Evolutionary conservation across 2,113 vertebrate genomes (phyloP), one percentile per base, ranked within the genome.

Genomic region (Nibea coibor): DNA sequence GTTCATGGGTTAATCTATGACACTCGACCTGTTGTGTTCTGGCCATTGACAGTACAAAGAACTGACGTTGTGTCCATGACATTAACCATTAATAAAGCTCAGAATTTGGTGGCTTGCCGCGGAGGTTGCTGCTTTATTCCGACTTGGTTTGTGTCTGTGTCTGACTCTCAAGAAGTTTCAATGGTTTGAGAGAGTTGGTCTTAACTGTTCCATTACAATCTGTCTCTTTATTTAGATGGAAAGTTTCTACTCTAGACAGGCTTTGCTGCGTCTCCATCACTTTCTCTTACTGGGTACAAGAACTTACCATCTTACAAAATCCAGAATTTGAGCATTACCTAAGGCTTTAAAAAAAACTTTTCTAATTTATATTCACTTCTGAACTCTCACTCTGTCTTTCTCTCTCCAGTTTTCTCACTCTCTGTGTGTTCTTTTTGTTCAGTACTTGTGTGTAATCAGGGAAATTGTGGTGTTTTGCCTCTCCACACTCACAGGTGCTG

Each of bases 401-500:
- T 56, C 10, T 45, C 39, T 35, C 15, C 10, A 8, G 10, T 7
- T 54, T 26, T 54, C n/a, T 48, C 28, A 28, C 22, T 69, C n/a
- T 71, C 14, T 68, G 2, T 58, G 10, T 42, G 43, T 39, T 71
- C 28, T 79, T 24, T 69, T 59, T 67, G 14, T 14, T 58, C 45
- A 17, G 10, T 47, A 31, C 59, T 64, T 42, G 31, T 17, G 68
- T 59, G 70, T 51, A 83, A 66, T 81, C 75, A 79, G 70, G 57
- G 47, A 77, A 63, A 79, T 63, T 16, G 78, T 66, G 63, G 42
- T 65, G 61, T 72, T 84, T 65, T 64, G 42, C 42, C 57, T 83
- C 43, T 63, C 72, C 50, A 64, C 20, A 72, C 71, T 61, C 75
- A 16, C 76, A 78, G 72, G 75, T 87, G 73, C 66, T 19, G 72